A percentile compares a stretch with the other conserved stretches of the same genome.
phyloP scores from a whole-genome alignment of 1,140 invertebrate species.

The Rhizoglyphus robini region DNA sequence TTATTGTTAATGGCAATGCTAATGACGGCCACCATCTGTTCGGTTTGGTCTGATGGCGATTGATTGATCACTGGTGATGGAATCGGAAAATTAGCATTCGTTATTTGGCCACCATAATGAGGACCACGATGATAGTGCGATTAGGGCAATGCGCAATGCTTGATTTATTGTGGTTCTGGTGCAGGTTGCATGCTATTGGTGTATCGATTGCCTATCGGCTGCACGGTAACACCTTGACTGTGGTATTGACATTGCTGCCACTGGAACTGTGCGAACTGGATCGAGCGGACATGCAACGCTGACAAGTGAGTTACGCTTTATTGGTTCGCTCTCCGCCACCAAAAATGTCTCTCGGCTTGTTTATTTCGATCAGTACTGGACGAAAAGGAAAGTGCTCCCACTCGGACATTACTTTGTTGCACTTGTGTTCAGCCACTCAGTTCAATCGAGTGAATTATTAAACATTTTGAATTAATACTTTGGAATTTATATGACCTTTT shows the following conservation, averaged over 20 bases:
- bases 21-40: not conserved
- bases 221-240: not conserved
- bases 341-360: not conserved
- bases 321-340: not conserved
- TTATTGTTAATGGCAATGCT: not conserved
- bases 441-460: not conserved
- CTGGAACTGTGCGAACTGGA: not conserved
- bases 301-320: constrained; percentile 8
- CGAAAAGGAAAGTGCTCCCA: not conserved
- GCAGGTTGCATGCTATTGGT: too few species aligned
- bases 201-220: too few species aligned
- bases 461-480: not conserved
- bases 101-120: not conserved
- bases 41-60: not conserved
- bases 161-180: too few species aligned
- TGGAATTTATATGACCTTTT: not conserved
- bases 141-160: not conserved
- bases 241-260: not conserved
- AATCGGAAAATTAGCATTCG: not conserved
- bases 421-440: not conserved
- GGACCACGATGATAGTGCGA: too few species aligned
- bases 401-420: not conserved
- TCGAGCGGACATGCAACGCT: constrained; percentile 4
- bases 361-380: not conserved
- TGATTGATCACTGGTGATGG: not conserved